These are phyloP conservation scores for Poeciliopsis turneri DNA, from an alignment of 2,797 vertebrate species.

Conservation along the genomic window DNA sequence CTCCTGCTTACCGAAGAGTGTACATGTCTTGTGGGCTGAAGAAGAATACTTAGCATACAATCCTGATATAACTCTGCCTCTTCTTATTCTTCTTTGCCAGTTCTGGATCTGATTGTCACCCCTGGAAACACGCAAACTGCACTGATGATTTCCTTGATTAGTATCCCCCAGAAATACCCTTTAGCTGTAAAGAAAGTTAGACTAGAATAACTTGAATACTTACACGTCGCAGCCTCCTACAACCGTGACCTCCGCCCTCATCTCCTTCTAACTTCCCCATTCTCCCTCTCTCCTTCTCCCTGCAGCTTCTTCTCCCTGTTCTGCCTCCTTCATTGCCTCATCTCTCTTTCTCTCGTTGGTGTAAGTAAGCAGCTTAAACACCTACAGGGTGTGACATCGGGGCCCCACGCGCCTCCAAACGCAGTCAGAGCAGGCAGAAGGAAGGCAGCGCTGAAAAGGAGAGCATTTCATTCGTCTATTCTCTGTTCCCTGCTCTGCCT, in stretches of 20 bases:
- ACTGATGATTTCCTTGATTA: constrained; percentile 27
- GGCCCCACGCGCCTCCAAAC: constrained; percentile 74
- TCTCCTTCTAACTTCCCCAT: constrained; percentile 61
- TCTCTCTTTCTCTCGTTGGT: constrained; percentile 68
- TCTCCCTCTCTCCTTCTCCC: constrained; percentile 65
- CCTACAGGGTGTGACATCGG: constrained; percentile 83
- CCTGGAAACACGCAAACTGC: constrained; percentile 26
- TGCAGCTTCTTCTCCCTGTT: constrained; percentile 46
- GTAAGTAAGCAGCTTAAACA: constrained; percentile 85
- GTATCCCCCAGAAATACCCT: constrained; percentile 44
- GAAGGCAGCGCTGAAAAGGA: constrained; percentile 68
- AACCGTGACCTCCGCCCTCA: constrained; percentile 73
- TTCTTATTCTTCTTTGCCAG: constrained; percentile 19
- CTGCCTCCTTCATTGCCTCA: constrained; percentile 68
- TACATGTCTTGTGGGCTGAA: constrained; percentile 43
- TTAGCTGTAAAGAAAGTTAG: constrained; percentile 57
- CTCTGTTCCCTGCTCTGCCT: constrained; percentile 69
- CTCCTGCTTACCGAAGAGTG: constrained; percentile 53
- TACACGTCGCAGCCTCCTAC: constrained; percentile 71
- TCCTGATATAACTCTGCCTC: constrained; percentile 34
- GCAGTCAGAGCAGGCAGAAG: constrained; percentile 70
- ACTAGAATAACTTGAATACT: constrained; percentile 65
- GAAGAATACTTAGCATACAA: constrained; percentile 34
- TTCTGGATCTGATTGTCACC: constrained; percentile 28
- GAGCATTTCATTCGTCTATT: constrained; percentile 77